Percentiles rank a stretch among this genome's conserved stretches.
Conservation (phyloP, 2,797 vertebrate species). For the Amniataba percoides region DNA sequence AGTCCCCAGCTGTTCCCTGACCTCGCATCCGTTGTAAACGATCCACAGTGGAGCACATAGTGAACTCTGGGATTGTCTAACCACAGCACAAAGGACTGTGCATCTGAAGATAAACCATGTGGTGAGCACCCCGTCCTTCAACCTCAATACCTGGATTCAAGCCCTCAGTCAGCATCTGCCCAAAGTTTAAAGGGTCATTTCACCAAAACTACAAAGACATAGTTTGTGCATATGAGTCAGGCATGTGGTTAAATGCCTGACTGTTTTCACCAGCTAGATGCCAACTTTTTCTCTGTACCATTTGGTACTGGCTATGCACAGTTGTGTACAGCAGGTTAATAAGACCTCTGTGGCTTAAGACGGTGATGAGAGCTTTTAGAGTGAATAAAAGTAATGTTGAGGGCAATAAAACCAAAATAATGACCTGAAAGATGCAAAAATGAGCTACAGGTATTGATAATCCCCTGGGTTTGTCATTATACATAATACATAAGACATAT, state of each 20-base stretch:
- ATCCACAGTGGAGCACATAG: conserved; percentile 22
- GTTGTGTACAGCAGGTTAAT: background rate
- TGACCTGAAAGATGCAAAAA: background rate
- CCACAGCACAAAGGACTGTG: background rate
- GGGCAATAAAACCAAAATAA: background rate
- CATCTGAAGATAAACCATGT: conserved; percentile 20
- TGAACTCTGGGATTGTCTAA: conserved; percentile 29
- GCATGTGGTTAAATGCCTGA: too few species aligned
- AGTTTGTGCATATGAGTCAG: background rate
- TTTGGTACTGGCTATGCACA: background rate
- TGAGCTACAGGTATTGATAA: background rate
- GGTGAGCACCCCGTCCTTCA: background rate
- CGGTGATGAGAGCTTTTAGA: background rate
- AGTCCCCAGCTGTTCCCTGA: conserved; percentile 67
- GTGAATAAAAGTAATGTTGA: background rate
- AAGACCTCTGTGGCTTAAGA: background rate
- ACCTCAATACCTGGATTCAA: background rate
- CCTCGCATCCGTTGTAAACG: conserved; percentile 40
- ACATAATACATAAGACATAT: background rate
- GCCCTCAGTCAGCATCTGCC: background rate
- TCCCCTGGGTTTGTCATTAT: conserved; percentile 1
- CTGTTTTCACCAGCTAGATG: background rate
- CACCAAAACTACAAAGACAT: background rate
- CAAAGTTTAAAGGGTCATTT: conserved; percentile 2
- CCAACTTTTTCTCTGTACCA: background rate